Evolutionary conservation across 2,113 vertebrate species (phyloP), one percentile per base, ranked within the genome.

Genomic region (Xyliphius kryptos): DNA sequence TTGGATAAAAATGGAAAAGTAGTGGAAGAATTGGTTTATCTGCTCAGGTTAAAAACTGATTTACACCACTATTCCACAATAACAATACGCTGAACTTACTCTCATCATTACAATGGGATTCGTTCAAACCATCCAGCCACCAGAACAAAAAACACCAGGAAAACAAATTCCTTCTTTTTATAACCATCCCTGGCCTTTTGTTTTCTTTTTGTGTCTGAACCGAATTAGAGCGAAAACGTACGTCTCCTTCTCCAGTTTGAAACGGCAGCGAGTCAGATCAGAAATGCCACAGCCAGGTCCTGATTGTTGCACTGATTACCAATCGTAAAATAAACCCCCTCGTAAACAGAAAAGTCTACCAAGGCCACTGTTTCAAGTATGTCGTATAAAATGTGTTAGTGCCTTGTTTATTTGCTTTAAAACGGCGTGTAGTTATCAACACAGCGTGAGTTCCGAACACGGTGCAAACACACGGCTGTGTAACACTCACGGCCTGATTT

Each of bases 321-420:
- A 83, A 91, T 89, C 88, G 86, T 92, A 89, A 92, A 94, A 92
- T 81, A 90, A 83, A 80, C 76, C 77, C 80, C 85, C 88, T 80
- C 85, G 85, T 89, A 89, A 91, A 91, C 81, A 83, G 80, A 81
- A 80, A 82, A 77, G 71, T 64, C 72, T 65, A 71, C 73, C 68
- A 76, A 81, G 74, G 72, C 74, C 67, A 75, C 65, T 62, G 77
- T 75, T 61, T 70, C 72, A 83, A 78, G 88, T 83, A 75, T 72
- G 41, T 86, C 83, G 82, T 80, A 81, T 89, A 81, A 83, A 87
- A 82, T 81, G 77, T 77, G 87, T 85, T 83, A 88, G 82, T 68
- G 78, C 83, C 87, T 82, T 81, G 87, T 86, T 86, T 89, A 83
- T 84, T 84, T 72, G 81, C 83, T 90, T 90, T 91, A 90, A 93